Base-by-base conservation (phyloP, 2,113 vertebrate genomes). In the Dicentrarchus labrax region DNA sequence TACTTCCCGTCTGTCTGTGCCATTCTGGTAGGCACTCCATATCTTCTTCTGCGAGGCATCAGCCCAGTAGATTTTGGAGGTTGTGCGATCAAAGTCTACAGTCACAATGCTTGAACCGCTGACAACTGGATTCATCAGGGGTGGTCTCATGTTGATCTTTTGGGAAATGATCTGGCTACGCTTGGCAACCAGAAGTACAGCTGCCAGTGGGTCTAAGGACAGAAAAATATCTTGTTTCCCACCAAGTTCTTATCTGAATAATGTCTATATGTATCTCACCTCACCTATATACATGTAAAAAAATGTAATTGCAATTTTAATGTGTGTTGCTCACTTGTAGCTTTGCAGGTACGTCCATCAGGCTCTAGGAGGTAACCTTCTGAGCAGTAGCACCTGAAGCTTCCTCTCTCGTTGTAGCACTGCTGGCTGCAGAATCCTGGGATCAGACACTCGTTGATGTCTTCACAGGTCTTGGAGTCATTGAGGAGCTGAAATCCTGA, bases 381-480 rank as follows among this genome's bases (percentile, higher is more conserved):
- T 21, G 91, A 92, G 76, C 94, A 95, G 89, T 87, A 89, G 87
- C 94, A 95, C 68, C 94, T 89, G 86, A 94, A 95, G 72, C 80
- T 90, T 51, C 94, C 94, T 69, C 91, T 91, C 83, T 94, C 93
- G 2, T 95, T 95, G 86, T 72, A 94, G 84, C 94, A 95, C 60
- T 91, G 71, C 84, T 95, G 94, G 89, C 94, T 95, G 76, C 94
- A 95, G 87, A 93, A 93, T 45, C 94, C 94, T 1, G 93, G 93
- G 62, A 95, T 93, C 72, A 92, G 86, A 72, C 94, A 95, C 86
- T 95, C 94, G 30, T 95, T 13, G 48, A 94, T 92, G 86, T 95
- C 94, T 0, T 93, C 91, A 17, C 94, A 95, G n/a, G 90, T 95
- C 87, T 95, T 95, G 57, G 94, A 90, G 86, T 95, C 90, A 36